phyloP scores from a whole-genome alignment of 1,140 invertebrate species.

The Spodoptera frugiperda region DNA sequence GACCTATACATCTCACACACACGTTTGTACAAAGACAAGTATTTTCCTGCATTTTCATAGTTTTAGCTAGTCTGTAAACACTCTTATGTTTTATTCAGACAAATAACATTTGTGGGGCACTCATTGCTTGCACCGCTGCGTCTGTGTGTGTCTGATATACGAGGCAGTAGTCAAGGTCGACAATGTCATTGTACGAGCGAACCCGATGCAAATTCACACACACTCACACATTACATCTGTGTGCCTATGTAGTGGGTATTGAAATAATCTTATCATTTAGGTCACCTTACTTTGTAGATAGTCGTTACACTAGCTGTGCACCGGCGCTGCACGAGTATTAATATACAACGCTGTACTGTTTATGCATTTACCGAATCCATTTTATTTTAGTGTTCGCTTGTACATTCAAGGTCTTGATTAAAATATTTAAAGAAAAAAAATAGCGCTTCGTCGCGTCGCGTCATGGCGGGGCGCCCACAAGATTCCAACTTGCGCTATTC shows the following conservation, averaged over 20 bases:
- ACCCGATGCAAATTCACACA: conserved; percentile 73
- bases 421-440: conserved; percentile 7
- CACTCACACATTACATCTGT: conserved; percentile 61
- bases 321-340: conserved; percentile 6
- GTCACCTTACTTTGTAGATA: conserved; percentile 85
- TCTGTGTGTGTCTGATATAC: conserved; percentile 75
- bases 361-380: neutral
- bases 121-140: conserved; percentile 70
- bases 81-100: conserved; percentile 53
- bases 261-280: conserved; percentile 85
- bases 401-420: conserved; percentile 5
- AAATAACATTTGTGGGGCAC: conserved; percentile 33
- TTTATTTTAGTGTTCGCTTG: neutral
- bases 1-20: no score
- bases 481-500: conserved; percentile 21
- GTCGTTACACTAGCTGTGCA: conserved; percentile 41
- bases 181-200: conserved; percentile 83
- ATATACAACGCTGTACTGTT: neutral
- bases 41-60: neutral
- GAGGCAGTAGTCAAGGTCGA: conserved; percentile 84
- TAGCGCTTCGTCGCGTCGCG: no score
- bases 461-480: neutral
- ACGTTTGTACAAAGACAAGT: neutral
- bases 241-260: conserved; percentile 68
- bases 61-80: conserved; percentile 7